Evolutionary conservation across 2,797 vertebrate genomes (phyloP), one percentile per base, ranked within the genome.

Genomic region (Cheirogaleus major): DNA sequence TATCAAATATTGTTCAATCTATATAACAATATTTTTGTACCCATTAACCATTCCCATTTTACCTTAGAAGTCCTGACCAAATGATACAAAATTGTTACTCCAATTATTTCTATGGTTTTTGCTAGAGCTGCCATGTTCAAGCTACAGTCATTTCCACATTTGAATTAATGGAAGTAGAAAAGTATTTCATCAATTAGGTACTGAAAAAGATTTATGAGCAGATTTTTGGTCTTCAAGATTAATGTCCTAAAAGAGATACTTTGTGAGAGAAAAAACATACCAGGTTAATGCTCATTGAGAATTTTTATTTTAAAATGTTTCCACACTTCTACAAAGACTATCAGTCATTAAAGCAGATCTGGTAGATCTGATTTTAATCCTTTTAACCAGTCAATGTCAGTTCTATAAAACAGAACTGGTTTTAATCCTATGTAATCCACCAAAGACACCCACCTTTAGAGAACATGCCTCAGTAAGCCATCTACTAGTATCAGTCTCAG

Each of bases 351-450:
- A 79, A 82, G 17, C 10, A 73, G 81, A 87, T 41, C 32, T 82
- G 30, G 7, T 6, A 70, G 41, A 89, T 94, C n/a, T 78, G 45
- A 17, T 45, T 94, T 92, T 87, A 92, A 95, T 67, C 69, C 30
- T 5, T 82, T 80, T 85, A 92, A 81, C 82, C 67, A 81, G 20
- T 89, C 63, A 81, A 20, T 76, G 55, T 67, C 88, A 87, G 22
- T 95, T 73, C 61, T 93, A 35, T 55, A 94, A 55, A 13, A 25
- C n/a, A 25, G 23, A 92, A 63, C 52, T 89, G 32, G 25, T 70
- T 89, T 84, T 86, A 92, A 94, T 50, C 5, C 52, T 55, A 32
- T 57, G 38, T 55, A 61, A 63, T 76, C 59, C 76, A 67, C 83
- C 76, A 67, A 81, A 82, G 69, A 57, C 38, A 50, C 59, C 30